Base-by-base conservation (phyloP, 2,113 vertebrate genomes). In the Cephalopholis sonnerati region DNA sequence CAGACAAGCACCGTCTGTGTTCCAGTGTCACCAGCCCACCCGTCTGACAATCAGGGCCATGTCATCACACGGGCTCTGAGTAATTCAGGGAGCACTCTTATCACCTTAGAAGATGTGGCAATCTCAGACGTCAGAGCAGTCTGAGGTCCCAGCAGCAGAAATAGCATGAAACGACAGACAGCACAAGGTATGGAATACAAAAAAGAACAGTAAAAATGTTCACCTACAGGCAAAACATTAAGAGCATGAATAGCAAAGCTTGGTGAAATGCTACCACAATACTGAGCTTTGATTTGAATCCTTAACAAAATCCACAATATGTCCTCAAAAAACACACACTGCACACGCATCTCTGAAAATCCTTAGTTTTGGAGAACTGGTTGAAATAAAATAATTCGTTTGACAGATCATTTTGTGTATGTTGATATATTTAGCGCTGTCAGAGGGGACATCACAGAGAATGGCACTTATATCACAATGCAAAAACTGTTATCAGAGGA, bases 1-100 rank as follows among this genome's bases (percentile, higher is more conserved):
- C 94, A 95, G 94, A 95, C 93, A 95, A 93, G 92, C 94, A 92
- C 94, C 92, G 93, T 94, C 94, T 95, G 94, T 94, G 95, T 93
- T 93, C 94, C 86, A 91, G 92, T 95, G 90, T 93, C 94, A 95
- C 93, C 94, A 95, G 93, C 95, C 95, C 94, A 95, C 95, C 94
- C 90, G 94, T 95, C 95, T 95, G 94, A 96, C 95, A 93, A 94
- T 94, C 87, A 82, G 91, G 93, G 91, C 92, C 88, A 90, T 93
- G 92, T 94, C 92, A 94, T 93, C 91, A 85, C 84, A 82, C 69
- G 79, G 87, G 89, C 87, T 89, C 88, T 80, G 90, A 93, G 93
- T 88, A 92, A 92, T 88, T 93, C 94, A 94, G 91, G 92, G 90
- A 95, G 92, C 84, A 83, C 91, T 92, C 87, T 91, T 86, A 88